Percentiles rank a stretch among this genome's conserved stretches.
Evolutionary conservation across 1,140 invertebrate species (phyloP).

Genomic region (Neodiprion pinetum): DNA sequence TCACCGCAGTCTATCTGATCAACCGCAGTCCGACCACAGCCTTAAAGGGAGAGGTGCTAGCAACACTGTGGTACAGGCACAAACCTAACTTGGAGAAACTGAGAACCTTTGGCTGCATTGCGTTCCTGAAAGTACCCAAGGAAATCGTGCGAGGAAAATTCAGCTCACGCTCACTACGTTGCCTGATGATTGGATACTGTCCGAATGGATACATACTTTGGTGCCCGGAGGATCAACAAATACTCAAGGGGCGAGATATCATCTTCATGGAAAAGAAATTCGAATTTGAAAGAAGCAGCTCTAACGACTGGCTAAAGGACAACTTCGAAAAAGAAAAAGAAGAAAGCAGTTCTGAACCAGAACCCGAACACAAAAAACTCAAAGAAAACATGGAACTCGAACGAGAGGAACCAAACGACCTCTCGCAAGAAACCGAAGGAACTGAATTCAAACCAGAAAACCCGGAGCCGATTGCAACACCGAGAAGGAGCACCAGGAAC

Average conservation of each 20-base stretch:
- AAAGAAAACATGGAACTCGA: too few species aligned
- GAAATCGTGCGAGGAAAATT: conserved; percentile 21
- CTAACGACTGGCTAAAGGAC: too few species aligned
- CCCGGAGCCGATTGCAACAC: too few species aligned
- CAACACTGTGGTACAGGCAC: conserved; percentile 25
- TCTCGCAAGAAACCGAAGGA: too few species aligned
- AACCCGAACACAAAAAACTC: too few species aligned
- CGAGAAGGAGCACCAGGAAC: too few species aligned
- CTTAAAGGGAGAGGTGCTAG: conserved; percentile 25
- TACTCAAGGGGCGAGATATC: conserved; percentile 16
- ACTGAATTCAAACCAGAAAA: too few species aligned
- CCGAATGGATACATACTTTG: conserved; percentile 24
- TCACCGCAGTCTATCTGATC: conserved; percentile 39
- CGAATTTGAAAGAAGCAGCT: background rate
- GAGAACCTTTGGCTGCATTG: conserved; percentile 29
- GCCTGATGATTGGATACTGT: conserved; percentile 26
- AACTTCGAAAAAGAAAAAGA: too few species aligned
- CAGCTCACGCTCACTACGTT: background rate
- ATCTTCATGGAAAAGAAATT: conserved; percentile 20
- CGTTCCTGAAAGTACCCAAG: conserved; percentile 24
- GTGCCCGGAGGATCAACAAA: conserved; percentile 5
- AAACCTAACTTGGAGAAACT: conserved; percentile 30
- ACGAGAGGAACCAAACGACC: too few species aligned
- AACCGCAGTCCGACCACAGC: conserved; percentile 33
- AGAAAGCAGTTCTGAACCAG: too few species aligned